phyloP scores from a whole-genome alignment of 2,888 invertebrate species.

The Cataglyphis cursor region DNA sequence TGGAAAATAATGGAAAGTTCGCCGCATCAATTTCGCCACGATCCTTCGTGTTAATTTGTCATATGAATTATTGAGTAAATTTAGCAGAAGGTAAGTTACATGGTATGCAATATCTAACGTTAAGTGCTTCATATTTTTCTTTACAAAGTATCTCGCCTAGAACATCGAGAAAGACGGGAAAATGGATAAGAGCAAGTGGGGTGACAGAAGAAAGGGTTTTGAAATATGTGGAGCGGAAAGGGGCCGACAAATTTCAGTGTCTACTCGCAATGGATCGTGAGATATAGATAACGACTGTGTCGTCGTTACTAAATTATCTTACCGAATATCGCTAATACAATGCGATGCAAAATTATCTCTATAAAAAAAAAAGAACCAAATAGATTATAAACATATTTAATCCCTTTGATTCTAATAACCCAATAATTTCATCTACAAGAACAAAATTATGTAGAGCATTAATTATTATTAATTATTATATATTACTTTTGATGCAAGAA shows the following conservation, averaged over 20 bases:
- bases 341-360: background rate
- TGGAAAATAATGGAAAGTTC: background rate
- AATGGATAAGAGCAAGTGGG: slow-evolving; percentile 67
- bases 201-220: slow-evolving; percentile 65
- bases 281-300: slow-evolving; percentile 11
- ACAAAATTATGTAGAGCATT: background rate
- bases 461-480: too few relatives aligned
- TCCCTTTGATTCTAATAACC: too few relatives aligned
- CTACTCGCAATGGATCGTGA: slow-evolving; percentile 46
- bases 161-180: slow-evolving; percentile 57
- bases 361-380: background rate
- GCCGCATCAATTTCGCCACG: background rate
- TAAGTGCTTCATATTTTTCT: slow-evolving; percentile 44
- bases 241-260: slow-evolving; percentile 69
- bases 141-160: slow-evolving; percentile 17
- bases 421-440: background rate
- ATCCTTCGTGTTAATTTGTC: background rate
- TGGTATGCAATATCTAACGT: background rate
- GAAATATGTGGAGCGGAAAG: slow-evolving; percentile 74
- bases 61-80: slow-evolving; percentile 12
- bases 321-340: slow-evolving; percentile 9
- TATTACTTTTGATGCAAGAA: background rate
- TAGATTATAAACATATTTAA: background rate
- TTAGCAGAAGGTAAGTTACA: background rate
- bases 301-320: slow-evolving; percentile 53